Evolutionary conservation across 1,140 invertebrate genomes (phyloP).

Genomic region (Polypedilum vanderplanki): DNA sequence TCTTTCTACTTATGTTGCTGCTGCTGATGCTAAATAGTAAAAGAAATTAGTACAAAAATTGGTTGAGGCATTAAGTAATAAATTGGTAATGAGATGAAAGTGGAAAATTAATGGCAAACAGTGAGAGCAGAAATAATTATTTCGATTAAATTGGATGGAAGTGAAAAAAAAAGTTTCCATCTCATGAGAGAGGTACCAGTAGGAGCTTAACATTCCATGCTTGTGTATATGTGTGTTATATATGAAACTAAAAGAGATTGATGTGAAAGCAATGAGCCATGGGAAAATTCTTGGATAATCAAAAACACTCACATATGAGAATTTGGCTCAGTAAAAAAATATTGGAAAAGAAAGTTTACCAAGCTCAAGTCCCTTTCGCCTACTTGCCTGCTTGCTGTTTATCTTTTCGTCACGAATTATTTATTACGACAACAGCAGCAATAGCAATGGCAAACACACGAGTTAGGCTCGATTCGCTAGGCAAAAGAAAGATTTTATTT

Average conservation of each 20-base stretch:
- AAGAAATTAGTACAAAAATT: neutral
- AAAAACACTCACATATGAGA: slow-evolving; percentile 7
- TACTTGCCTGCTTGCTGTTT: neutral
- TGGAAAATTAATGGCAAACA: slow-evolving; percentile 15
- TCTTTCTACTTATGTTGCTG: neutral
- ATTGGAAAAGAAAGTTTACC: neutral
- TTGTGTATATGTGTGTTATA: neutral
- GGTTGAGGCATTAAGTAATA: neutral
- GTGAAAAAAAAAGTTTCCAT: neutral
- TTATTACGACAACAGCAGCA: neutral
- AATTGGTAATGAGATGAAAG: slow-evolving; percentile 7
- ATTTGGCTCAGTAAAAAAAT: neutral
- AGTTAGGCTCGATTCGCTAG: neutral
- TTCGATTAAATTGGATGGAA: slow-evolving; percentile 15
- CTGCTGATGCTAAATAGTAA: neutral
- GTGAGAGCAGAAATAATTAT: neutral
- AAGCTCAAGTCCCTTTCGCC: neutral
- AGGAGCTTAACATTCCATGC: neutral
- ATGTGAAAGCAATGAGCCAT: slow-evolving; percentile 17
- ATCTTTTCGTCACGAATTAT: slow-evolving; percentile 13
- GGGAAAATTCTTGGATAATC: slow-evolving; percentile 12
- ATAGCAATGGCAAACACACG: neutral
- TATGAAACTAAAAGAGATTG: slow-evolving; percentile 8
- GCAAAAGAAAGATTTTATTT: slow-evolving; percentile 3
- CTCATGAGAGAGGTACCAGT: neutral